These are phyloP conservation scores for Takifugu flavidus DNA, from an alignment of 2,113 vertebrate species.

Conservation along the genomic window DNA sequence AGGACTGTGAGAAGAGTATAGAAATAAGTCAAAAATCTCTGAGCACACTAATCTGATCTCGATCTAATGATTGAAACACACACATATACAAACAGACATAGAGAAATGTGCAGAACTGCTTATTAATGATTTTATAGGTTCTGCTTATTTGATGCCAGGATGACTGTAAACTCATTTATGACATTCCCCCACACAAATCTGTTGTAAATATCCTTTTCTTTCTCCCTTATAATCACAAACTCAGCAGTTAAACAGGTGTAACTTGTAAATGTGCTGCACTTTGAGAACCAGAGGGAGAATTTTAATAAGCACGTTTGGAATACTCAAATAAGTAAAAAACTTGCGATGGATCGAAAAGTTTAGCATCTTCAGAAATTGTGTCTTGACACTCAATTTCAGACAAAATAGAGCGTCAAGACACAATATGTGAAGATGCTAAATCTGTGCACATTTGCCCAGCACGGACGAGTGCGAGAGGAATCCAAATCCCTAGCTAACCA, in stretches of 20 bases:
- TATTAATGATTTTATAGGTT: conserved; percentile 46
- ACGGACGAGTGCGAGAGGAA: conserved; percentile 28
- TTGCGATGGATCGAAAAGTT: too few relatives aligned
- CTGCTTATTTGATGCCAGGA: conserved; percentile 20
- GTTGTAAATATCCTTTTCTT: neutral
- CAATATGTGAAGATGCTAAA: conserved; percentile 23
- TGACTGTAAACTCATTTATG: conserved; percentile 1
- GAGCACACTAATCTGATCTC: too few relatives aligned
- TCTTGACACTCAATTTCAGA: too few relatives aligned
- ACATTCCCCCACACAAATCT: conserved; percentile 29
- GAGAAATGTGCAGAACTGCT: conserved; percentile 34
- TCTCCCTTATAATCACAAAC: neutral
- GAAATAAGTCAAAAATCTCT: too few relatives aligned
- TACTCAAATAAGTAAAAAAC: neutral
- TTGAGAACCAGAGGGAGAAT: too few relatives aligned
- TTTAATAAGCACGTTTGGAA: neutral
- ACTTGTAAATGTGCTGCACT: neutral
- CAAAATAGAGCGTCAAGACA: neutral
- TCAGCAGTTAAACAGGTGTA: conserved; percentile 30
- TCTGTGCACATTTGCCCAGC: conserved; percentile 14
- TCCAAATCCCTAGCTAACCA: conserved; percentile 22
- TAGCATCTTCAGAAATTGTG: too few relatives aligned
- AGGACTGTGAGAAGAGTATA: too few relatives aligned
- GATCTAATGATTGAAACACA: neutral
- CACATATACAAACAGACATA: conserved; percentile 16